Percentiles rank a stretch among this genome's conserved stretches.
phyloP scores from a whole-genome alignment of 30 jellyfish, hydroid and myxozoan genomes.

The Haliclystus octoradiatus region DNA sequence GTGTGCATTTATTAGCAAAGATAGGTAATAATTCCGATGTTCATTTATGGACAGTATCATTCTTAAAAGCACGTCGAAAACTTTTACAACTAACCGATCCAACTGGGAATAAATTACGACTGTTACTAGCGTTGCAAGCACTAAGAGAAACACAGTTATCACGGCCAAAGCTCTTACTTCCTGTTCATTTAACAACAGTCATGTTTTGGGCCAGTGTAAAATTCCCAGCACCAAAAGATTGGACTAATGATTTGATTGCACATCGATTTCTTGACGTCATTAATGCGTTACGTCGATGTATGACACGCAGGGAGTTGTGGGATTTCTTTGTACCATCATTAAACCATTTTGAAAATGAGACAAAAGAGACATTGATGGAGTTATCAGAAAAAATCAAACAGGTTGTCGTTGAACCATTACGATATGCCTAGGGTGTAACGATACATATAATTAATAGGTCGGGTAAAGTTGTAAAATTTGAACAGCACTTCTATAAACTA shows the following conservation, averaged over 20 bases:
- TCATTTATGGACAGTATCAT: conserved; percentile 71
- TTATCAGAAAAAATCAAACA: conserved; percentile 35
- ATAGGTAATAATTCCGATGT: conserved; percentile 4
- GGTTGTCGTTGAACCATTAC: conserved; percentile 44
- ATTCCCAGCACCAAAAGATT: conserved; percentile 42
- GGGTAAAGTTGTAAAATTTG: no score
- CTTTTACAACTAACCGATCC: conserved; percentile 51
- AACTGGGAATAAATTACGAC: conserved; percentile 42
- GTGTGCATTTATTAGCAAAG: conserved; percentile 74
- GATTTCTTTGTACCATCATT: conserved; percentile 65
- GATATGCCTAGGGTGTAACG: conserved; percentile 14
- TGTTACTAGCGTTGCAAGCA: conserved; percentile 59
- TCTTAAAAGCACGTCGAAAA: conserved; percentile 54
- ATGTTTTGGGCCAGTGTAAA: conserved; percentile 70
- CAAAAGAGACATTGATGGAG: conserved; percentile 19
- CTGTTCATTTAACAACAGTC: conserved; percentile 59
- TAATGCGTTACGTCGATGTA: conserved; percentile 66
- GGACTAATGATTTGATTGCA: conserved; percentile 55
- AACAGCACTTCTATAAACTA: no score
- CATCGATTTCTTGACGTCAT: conserved; percentile 66
- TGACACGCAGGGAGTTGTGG: conserved; percentile 57
- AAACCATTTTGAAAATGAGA: conserved; percentile 35
- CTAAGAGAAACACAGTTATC: conserved; percentile 52
- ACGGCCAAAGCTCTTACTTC: conserved; percentile 32
- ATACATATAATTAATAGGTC: no score